A percentile compares a stretch with the other conserved stretches of the same genome.
Conservation (phyloP, 2,113 vertebrate species). For the Galemys pyrenaicus region DNA sequence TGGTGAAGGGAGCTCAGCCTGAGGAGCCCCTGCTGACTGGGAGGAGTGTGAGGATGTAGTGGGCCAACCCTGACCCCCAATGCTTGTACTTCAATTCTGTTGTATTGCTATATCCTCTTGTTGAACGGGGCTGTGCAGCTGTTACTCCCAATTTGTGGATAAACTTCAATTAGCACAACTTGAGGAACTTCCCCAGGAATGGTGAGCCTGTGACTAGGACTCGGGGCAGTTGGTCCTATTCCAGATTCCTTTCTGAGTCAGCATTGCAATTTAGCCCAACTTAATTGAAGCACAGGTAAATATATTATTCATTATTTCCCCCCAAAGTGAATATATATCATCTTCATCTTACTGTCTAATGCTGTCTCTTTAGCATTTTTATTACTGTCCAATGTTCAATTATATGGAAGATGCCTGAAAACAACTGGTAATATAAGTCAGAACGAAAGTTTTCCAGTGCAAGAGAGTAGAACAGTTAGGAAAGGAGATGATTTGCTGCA, state of each 20-base stretch:
- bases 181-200: background rate
- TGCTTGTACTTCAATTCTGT: background rate
- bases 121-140: background rate
- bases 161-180: background rate
- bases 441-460: background rate
- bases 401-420: background rate
- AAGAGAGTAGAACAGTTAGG: background rate
- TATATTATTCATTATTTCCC: background rate
- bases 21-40: too few relatives aligned
- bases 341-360: background rate
- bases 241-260: background rate
- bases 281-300: background rate
- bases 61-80: too few relatives aligned
- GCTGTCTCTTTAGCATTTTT: slow-evolving; percentile 8
- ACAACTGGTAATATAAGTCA: background rate
- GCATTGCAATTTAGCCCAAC: background rate
- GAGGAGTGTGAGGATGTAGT: background rate
- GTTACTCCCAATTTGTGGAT: background rate
- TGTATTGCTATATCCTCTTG: background rate
- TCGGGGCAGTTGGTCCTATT: background rate
- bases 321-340: background rate
- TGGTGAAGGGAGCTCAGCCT: background rate
- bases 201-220: background rate
- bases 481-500: background rate
- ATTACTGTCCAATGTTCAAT: background rate